Base-by-base conservation (phyloP, 53 echinoderm and acorn worm species). In the Actinopyga echinites region DNA sequence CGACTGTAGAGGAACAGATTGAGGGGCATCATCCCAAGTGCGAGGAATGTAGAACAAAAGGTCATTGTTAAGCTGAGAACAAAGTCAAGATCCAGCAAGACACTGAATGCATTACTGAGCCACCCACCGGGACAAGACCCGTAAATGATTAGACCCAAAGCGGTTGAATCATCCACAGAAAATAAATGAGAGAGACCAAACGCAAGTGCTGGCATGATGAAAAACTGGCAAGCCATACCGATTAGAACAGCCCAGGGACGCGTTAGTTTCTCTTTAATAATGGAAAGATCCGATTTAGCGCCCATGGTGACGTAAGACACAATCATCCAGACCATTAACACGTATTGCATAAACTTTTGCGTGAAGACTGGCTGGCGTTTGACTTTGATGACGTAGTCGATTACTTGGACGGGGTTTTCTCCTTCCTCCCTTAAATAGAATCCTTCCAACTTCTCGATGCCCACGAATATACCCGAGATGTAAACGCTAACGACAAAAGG, bases 271-370 rank as follows among this genome's bases (percentile, higher is more conserved):
- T 87, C 87, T 90, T 91, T 91, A 36, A 95, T 93, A 28, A 91
- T 62, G 37, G 77, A 53, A 8, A 91, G 58, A 55, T 95, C 91
- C 45, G 90, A 86, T 36, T 91, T 93, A 13, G 87, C 86, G 38
- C 95, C 95, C 93, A 92, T 93, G 37, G 95, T 92, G 68, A 95
- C 65, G 87, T 93, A 92, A 20, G 90, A 90, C 58, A 95, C 10
- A 25, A 87, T 30, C 60, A 95, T 52, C 90, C 92, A 88, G 30
- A 64, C 85, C 23, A 92, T 82, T 8, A 90, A n/a, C 20, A 90
- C 78, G 86, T 95, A 95, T 40, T 89, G 86, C 67, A 94, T 83
- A 30, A 94, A 58, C 21, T 32, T 45, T 30, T 75, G 75, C 53
- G 59, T 79, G 82, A 31, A 90, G 61, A 56, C 82, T 63, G 45